Evolutionary conservation across 2,888 invertebrate genomes (phyloP), one percentile per base, ranked within the genome.

Genomic region (Palloptera scutellata): DNA sequence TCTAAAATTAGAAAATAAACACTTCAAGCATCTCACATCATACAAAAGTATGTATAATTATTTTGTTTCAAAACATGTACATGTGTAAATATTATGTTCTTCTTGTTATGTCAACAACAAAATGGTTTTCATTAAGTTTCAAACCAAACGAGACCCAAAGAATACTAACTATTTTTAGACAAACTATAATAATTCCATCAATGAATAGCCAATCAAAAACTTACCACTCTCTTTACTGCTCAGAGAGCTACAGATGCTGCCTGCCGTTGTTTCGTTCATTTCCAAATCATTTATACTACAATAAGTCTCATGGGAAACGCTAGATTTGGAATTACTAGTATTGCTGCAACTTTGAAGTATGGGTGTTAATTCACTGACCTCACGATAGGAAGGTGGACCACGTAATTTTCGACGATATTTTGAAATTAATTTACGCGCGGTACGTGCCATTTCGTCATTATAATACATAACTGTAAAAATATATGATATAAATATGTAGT

Each of bases 401-500:
- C 67, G 71, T 51, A 70, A 68, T 19, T 71, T 54, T 52, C 70
- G 70, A 12, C 67, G 67, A 64, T 68, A 72, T 54, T 71, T 73
- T 11, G 69, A 73, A 11, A 68, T 68, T 3, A 73, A 54, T 20
- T 67, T 64, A 41, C 74, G 71, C 81, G 73, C 87, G 86, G 74
- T 86, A 86, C 30, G 87, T 84, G 69, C 89, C 68, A 92, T 86
- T 10, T 85, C 83, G 10, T 86, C 86, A 76, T 91, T 91, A 83
- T 89, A 91, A 70, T 87, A 88, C 91, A 92, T 91, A 0, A 89
- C 92, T 91, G 81, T 52, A 94, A 12, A 93, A 90, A 53, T 20
- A 65, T 40, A 57, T 10, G 42, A 30, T 61, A 45, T 6, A 55
- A 45, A 41, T 17, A n/a, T n/a, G n/a, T n/a, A 48, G n/a, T 11